These are phyloP conservation scores for Pachyseris speciosa DNA, from an alignment of 64 coral and sea anemone species.

Conservation along the genomic window DNA sequence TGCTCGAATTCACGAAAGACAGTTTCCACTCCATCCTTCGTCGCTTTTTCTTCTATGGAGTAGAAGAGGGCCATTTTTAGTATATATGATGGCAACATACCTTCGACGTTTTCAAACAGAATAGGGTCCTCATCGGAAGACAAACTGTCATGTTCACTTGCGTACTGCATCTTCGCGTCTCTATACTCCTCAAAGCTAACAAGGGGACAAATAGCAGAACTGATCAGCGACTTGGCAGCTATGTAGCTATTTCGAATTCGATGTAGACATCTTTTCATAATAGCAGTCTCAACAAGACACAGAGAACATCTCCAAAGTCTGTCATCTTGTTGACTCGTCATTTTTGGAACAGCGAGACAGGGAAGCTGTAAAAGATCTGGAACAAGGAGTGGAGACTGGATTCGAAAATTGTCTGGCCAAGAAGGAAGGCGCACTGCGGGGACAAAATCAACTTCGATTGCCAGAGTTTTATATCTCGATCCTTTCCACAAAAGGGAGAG, in stretches of 20 bases:
- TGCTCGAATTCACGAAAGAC: constrained; percentile 32
- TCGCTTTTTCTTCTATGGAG: constrained; percentile 65
- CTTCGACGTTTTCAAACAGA: constrained; percentile 38
- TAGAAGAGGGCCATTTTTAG: constrained; percentile 66
- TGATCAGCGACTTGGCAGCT: constrained; percentile 57
- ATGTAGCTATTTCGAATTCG: constrained; percentile 70
- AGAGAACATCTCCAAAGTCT: constrained; percentile 53
- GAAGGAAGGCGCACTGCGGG: constrained; percentile 53
- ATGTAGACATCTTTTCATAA: constrained; percentile 53
- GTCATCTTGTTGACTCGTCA: constrained; percentile 35
- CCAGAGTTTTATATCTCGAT: constrained; percentile 38
- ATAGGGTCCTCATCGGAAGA: constrained; percentile 27
- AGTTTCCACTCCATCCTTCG: constrained; percentile 30
- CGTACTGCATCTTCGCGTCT: constrained; percentile 55
- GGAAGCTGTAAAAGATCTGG: constrained; percentile 40
- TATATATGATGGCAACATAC: constrained; percentile 57
- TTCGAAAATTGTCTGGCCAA: constrained; percentile 56
- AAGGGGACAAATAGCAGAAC: constrained; percentile 53
- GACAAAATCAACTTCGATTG: constrained; percentile 50
- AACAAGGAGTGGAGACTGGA: constrained; percentile 8
- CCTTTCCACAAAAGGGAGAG: constrained; percentile 41
- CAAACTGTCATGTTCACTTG: constrained; percentile 11
- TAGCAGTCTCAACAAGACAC: constrained; percentile 51
- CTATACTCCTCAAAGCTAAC: constrained; percentile 59
- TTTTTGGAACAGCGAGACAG: constrained; percentile 53